Evolutionary conservation across 2,888 invertebrate species (phyloP), one percentile per base, ranked within the genome.

Genomic region (Leptothorax acervorum): DNA sequence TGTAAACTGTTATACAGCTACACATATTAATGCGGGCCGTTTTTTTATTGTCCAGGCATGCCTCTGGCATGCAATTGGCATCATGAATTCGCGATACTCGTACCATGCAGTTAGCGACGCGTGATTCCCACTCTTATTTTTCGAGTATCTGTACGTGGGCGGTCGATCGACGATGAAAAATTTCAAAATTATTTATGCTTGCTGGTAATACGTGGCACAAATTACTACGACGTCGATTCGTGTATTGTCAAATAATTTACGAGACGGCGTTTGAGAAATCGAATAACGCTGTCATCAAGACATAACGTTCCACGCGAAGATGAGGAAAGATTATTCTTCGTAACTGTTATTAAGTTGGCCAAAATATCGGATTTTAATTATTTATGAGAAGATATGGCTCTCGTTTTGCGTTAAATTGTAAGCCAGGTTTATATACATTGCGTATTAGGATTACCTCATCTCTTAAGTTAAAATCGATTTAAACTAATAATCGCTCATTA

Each of bases 1-100:
- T 51, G 9, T 65, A 65, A 76, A 65, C 15, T 63, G 4, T 65
- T 28, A 51, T 28, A 51, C 11, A 53, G 51, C 35, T 62, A 48
- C 5, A 35, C 35, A 35, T 23, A 35, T 74, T 63, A 75, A 45
- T 75, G 18, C 5, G 18, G 12, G 4, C 4, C 39, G 11, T 60
- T 74, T 31, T 15, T 39, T 45, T 31, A 48, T 74, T 62, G 60
- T 45, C 4, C n/a, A 28, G 28, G 2, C 28, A 53, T 70, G 6
- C 6, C 11, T 35, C 5, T 39, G 51, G 53, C 53, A 35, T 23
- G 15, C n/a, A 62, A 48, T 48, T 15, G n/a, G 62, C 15, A 12
- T 31, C 15, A 12, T 31, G n/a, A 60, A 74, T 23, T 62, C 15
- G 45, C 9, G 18, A 35, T 35, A 35, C 35, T 35, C 35, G 35